Conservation (phyloP, 2,797 vertebrate species). For the Decapterus maruadsi region DNA sequence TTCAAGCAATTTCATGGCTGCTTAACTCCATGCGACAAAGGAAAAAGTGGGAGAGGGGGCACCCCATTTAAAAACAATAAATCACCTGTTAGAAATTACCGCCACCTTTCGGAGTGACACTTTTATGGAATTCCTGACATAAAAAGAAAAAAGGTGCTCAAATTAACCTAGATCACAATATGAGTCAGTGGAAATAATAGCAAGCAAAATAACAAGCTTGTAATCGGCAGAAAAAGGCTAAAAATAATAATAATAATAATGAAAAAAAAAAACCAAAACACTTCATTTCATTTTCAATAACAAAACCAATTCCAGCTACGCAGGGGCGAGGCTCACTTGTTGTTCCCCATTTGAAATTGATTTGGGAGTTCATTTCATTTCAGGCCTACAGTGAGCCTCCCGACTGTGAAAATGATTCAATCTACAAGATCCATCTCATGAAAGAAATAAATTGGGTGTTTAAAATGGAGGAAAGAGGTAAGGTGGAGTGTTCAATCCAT, state of each 20-base stretch:
- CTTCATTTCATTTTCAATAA: slow-evolving; percentile 89
- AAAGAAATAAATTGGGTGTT: slow-evolving; percentile 96
- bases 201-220: slow-evolving; percentile 67
- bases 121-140: slow-evolving; percentile 88
- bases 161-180: slow-evolving; percentile 91
- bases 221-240: slow-evolving; percentile 72
- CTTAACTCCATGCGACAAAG: slow-evolving; percentile 89
- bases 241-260: slow-evolving; percentile 21
- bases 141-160: slow-evolving; percentile 88
- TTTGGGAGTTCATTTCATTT: slow-evolving; percentile 96
- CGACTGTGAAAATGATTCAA: slow-evolving; percentile 99
- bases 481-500: slow-evolving; percentile 77
- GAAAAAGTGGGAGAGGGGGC: slow-evolving; percentile 77
- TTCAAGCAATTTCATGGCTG: slow-evolving; percentile 98
- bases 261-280: slow-evolving; percentile 69
- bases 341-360: slow-evolving; percentile 92
- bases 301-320: slow-evolving; percentile 83
- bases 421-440: slow-evolving; percentile 98
- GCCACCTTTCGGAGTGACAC: slow-evolving; percentile 88
- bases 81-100: slow-evolving; percentile 92
- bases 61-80: slow-evolving; percentile 91
- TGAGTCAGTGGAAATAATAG: slow-evolving; percentile 83
- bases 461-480: slow-evolving; percentile 85
- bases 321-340: slow-evolving; percentile 91
- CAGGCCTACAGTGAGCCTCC: slow-evolving; percentile 92